Percentiles rank a stretch among this genome's conserved stretches.
phyloP scores from a whole-genome alignment of 2,888 invertebrate genomes.

The Hemithea aestivaria region DNA sequence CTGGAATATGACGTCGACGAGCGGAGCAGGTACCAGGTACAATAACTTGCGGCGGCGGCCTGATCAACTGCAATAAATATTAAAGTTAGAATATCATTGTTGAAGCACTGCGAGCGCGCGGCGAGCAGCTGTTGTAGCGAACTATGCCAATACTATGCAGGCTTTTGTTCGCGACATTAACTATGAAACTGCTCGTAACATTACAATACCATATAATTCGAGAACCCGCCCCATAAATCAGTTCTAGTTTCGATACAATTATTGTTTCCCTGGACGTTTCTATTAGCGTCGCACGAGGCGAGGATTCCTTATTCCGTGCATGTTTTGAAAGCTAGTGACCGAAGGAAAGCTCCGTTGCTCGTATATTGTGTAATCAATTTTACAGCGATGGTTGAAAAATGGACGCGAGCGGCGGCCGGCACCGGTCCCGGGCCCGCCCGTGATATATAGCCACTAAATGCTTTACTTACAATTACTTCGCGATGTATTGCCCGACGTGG shows the following conservation, averaged over 20 bases:
- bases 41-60: constrained; percentile 48
- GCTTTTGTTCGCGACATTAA: constrained; percentile 66
- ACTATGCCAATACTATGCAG: constrained; percentile 69
- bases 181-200: constrained; percentile 66
- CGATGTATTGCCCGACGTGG: constrained; percentile 45
- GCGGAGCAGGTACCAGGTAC: too few species aligned
- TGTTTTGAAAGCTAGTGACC: constrained; percentile 5
- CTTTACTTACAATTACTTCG: constrained; percentile 53
- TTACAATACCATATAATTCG: constrained; percentile 43
- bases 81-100: constrained; percentile 75
- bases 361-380: constrained; percentile 52
- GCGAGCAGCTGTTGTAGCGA: constrained; percentile 58
- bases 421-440: constrained; percentile 30
- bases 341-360: constrained; percentile 15
- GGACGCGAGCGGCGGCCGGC: too few species aligned
- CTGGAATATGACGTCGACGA: constrained; percentile 33
- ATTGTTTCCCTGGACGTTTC: constrained; percentile 29
- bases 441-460: constrained; percentile 53
- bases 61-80: constrained; percentile 76
- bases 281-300: constrained; percentile 23
- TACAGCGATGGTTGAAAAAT: constrained; percentile 12
- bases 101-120: constrained; percentile 43
- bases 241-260: constrained; percentile 32
- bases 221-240: constrained; percentile 36
- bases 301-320: constrained; percentile 3